These are phyloP conservation scores for Rhagoletis pomonella DNA, from an alignment of 1,140 invertebrate species.

Conservation along the genomic window DNA sequence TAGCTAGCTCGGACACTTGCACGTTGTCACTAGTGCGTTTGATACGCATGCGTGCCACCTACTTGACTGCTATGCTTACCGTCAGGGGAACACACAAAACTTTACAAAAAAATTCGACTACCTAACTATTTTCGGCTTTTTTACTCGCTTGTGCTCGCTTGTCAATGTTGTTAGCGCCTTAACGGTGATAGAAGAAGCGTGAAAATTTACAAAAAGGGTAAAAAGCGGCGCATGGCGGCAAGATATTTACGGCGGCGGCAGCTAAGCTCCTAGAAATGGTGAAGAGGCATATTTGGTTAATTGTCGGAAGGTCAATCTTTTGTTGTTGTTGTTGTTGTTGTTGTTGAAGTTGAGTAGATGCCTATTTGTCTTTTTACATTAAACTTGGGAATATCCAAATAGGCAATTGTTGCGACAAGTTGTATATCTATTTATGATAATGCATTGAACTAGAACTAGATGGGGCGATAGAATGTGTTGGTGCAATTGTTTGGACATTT, in stretches of 20 bases:
- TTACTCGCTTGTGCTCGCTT: neutral
- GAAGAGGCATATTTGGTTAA: slow-evolving; percentile 53
- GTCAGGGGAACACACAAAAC: neutral
- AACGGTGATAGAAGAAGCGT: slow-evolving; percentile 45
- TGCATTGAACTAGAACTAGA: slow-evolving; percentile 53
- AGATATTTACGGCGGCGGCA: neutral
- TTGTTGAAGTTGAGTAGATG: neutral
- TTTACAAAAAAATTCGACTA: slow-evolving; percentile 7
- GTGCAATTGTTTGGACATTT: no score
- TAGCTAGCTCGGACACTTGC: neutral
- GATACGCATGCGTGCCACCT: slow-evolving; percentile 27
- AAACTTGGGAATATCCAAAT: slow-evolving; percentile 54
- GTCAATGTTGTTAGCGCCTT: slow-evolving; percentile 43
- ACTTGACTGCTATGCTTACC: neutral
- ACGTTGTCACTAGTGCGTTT: neutral
- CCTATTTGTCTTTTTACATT: neutral
- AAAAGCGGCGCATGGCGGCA: slow-evolving; percentile 3
- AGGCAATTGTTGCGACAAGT: neutral
- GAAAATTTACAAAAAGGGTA: slow-evolving; percentile 35
- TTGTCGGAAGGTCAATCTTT: slow-evolving; percentile 56
- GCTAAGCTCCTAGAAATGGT: slow-evolving; percentile 38
- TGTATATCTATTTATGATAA: neutral
- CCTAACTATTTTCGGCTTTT: slow-evolving; percentile 30
- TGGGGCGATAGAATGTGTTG: neutral
- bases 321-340: neutral